Evolutionary conservation across 2,888 invertebrate genomes (phyloP), one percentile per base, ranked within the genome.

Genomic region (Cerastis rubricosa): DNA sequence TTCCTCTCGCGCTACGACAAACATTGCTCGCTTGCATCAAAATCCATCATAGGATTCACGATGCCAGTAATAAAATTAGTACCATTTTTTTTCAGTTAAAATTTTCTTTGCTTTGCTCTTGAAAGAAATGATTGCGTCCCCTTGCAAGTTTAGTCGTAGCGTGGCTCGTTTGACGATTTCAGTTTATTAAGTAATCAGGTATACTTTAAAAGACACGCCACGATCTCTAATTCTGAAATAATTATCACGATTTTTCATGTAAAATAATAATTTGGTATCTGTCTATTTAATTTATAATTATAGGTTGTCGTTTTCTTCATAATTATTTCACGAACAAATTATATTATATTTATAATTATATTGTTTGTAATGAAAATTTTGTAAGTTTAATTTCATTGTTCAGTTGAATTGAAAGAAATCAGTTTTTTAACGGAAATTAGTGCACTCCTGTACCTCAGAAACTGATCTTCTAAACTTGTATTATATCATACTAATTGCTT

Each of bases 251-350:
- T 17, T 12, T 25, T 35, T 25, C 6, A 40, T 14, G 9, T 12
- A 2, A 25, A 25, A 43, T 45, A n/a, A 66, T 17, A 5, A 19
- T 40, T 25, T 35, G 2, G 12, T 19, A 59, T 4, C 25, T 29
- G 8, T 2, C 47, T 40, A 8, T 17, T 3, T 19, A 49, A 40
- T 64, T 12, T 14, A 2, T 19, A 35, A 25, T 29, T 49, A n/a
- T 57, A 25, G 40, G 5, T 17, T 51, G 14, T 43, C 19, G 11
- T 49, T 17, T 51, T 29, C 19, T 29, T 78, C 43, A 45, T 45
- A 25, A 69, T 63, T n/a, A 70, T 78, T 45, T 45, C 9, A 29
- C 14, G 19, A 67, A 35, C 25, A n/a, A n/a, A n/a, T n/a, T n/a
- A n/a, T n/a, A n/a, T n/a, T n/a, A n/a, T n/a, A n/a, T n/a, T n/a